These are phyloP conservation scores for Pachyramphus minor DNA, from an alignment of 2,113 vertebrate species.

Conservation along the genomic window DNA sequence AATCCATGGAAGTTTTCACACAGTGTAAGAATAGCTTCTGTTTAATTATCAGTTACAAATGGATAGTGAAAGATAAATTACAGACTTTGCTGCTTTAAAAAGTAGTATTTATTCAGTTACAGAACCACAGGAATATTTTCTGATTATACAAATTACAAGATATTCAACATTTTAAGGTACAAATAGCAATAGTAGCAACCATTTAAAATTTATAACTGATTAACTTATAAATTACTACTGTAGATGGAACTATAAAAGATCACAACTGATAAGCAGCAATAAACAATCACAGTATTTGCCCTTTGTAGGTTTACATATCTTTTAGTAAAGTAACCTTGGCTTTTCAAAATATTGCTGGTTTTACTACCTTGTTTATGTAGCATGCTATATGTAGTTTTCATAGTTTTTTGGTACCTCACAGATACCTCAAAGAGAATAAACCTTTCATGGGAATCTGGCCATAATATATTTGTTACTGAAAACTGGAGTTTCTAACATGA, in stretches of 20 bases:
- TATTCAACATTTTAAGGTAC: neutral
- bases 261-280: neutral
- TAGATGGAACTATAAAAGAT: neutral
- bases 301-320: neutral
- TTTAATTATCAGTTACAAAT: neutral
- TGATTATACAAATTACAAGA: slow-evolving; percentile 17
- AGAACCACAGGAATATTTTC: neutral
- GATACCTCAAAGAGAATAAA: neutral
- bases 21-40: neutral
- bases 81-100: slow-evolving; percentile 13
- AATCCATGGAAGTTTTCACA: neutral
- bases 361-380: neutral
- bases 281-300: neutral
- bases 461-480: neutral
- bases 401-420: neutral
- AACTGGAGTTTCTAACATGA: neutral
- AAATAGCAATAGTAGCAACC: neutral
- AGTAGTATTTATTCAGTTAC: slow-evolving; percentile 5
- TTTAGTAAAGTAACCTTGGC: neutral
- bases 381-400: neutral
- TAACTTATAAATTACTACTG: neutral
- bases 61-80: slow-evolving; percentile 50
- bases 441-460: neutral
- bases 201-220: neutral
- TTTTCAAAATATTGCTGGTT: neutral